Conservation (phyloP, 2,888 invertebrate genomes). For the Pyrgus malvae region DNA sequence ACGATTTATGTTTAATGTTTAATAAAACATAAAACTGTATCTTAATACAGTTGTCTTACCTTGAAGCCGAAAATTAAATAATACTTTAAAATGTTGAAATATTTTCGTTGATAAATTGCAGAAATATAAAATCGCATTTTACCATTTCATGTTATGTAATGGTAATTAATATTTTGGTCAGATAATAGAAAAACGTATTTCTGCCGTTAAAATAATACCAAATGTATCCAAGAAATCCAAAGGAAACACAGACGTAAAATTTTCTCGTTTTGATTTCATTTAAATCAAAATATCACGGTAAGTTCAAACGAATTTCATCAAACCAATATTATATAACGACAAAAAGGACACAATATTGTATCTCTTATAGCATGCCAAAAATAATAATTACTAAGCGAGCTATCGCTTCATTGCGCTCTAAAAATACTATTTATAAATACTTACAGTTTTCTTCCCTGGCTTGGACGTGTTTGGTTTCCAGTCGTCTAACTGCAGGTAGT, state of each 20-base stretch:
- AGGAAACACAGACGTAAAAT: background rate
- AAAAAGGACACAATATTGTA: no score
- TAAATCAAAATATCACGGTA: background rate
- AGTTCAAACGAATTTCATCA: background rate
- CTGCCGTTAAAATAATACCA: background rate
- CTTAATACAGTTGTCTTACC: no score
- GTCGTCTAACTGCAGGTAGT: constrained; percentile 94
- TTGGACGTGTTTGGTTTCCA: constrained; percentile 83
- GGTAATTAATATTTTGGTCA: no score
- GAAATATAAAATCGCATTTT: no score
- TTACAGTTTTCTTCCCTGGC: constrained; percentile 94
- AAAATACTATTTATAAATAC: constrained; percentile 45
- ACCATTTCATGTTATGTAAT: no score
- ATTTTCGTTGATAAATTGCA: no score
- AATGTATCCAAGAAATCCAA: background rate
- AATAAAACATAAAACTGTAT: no score
- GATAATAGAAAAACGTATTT: no score
- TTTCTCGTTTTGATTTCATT: background rate
- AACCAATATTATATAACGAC: no score
- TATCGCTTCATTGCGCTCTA: background rate
- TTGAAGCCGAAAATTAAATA: no score
- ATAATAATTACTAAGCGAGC: background rate
- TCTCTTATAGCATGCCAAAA: background rate
- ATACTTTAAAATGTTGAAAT: no score
- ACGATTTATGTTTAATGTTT: no score